phyloP scores from a whole-genome alignment of 2,113 vertebrate species.

The Jacana jacana region DNA sequence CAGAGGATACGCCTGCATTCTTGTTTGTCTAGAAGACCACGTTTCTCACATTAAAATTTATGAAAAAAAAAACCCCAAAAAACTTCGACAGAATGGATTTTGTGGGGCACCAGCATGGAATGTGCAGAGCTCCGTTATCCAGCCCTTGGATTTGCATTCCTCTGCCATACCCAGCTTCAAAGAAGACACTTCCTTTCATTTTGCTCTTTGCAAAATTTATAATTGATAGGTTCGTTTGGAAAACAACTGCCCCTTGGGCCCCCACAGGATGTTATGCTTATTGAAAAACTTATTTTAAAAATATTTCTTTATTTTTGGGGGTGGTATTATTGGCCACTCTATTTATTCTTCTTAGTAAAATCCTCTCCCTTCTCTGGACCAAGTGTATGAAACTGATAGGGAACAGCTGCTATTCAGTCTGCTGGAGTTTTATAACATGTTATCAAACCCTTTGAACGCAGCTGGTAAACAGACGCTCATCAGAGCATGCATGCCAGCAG shows the following conservation, averaged over 20 bases:
- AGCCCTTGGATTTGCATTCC: not conserved
- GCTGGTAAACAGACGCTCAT: slow-evolving; percentile 64
- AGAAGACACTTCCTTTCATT: not conserved
- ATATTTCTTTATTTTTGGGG: not conserved
- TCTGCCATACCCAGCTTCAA: not conserved
- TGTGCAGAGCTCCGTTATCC: not conserved
- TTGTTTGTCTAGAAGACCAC: slow-evolving; percentile 57
- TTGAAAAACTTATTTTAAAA: not conserved
- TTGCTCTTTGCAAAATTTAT: not conserved
- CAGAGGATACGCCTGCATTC: slow-evolving; percentile 29
- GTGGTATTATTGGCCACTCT: not conserved
- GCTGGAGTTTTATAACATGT: slow-evolving; percentile 61
- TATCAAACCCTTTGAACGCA: slow-evolving; percentile 75
- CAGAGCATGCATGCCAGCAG: not conserved
- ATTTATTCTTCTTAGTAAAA: slow-evolving; percentile 24
- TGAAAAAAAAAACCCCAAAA: not conserved
- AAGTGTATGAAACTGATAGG: slow-evolving; percentile 60
- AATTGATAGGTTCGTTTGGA: not conserved
- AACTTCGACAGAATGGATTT: not conserved
- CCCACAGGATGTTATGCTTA: not conserved
- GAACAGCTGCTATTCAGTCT: slow-evolving; percentile 65
- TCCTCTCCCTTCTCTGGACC: not conserved
- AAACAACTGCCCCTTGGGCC: not conserved
- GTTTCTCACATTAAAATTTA: slow-evolving; percentile 60
- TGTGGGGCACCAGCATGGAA: not conserved